phyloP scores from a whole-genome alignment of 2,797 vertebrate species.

The Gymnodraco acuticeps region DNA sequence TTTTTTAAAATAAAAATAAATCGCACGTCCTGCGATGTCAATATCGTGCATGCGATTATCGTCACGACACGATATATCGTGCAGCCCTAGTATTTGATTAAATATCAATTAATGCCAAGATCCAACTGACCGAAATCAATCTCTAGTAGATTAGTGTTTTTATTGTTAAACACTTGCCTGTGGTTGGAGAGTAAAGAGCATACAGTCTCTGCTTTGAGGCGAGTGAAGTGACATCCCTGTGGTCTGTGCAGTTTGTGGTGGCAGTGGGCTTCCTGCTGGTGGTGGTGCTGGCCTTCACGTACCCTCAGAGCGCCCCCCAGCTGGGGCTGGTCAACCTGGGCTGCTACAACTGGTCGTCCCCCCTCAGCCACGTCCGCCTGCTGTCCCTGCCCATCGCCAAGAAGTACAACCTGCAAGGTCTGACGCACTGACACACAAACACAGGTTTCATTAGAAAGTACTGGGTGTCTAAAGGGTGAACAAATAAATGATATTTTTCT shows the following conservation, averaged over 20 bases:
- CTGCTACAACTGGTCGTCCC: constrained; percentile 90
- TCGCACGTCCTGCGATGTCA: too few relatives aligned
- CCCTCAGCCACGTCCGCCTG: constrained; percentile 90
- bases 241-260: constrained; percentile 84
- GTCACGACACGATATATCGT: too few relatives aligned
- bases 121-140: background rate
- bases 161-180: background rate
- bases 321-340: constrained; percentile 85
- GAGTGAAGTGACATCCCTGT: background rate
- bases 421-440: background rate
- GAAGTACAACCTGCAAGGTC: constrained; percentile 95
- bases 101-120: background rate
- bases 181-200: background rate
- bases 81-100: too few relatives aligned
- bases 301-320: constrained; percentile 86
- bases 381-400: constrained; percentile 93
- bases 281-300: constrained; percentile 89
- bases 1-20: too few relatives aligned
- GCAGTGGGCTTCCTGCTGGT: constrained; percentile 89
- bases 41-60: too few relatives aligned
- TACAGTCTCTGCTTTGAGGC: background rate
- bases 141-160: background rate
- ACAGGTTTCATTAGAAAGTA: background rate
- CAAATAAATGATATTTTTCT: background rate
- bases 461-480: background rate